Percentiles rank a stretch among this genome's conserved stretches.
phyloP scores from a whole-genome alignment of 2,888 invertebrate genomes.

The Drosophila koepferae region DNA sequence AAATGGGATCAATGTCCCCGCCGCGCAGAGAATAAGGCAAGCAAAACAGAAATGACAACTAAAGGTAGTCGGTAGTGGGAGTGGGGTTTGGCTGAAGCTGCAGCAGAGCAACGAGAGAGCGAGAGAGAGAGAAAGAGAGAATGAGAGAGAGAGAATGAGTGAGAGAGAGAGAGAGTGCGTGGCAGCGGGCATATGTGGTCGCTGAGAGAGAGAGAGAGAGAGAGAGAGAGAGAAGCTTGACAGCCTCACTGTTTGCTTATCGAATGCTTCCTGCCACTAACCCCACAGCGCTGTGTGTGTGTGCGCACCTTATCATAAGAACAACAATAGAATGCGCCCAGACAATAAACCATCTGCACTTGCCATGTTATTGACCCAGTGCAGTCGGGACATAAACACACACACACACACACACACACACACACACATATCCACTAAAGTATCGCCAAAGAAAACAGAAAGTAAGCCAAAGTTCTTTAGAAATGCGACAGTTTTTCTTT shows the following conservation, averaged over 20 bases:
- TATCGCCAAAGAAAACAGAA: slow-evolving; percentile 50
- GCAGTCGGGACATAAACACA: slow-evolving; percentile 23
- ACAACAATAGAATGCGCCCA: slow-evolving; percentile 27
- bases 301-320: slow-evolving; percentile 51
- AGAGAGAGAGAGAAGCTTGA: slow-evolving; percentile 10
- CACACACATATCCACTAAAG: not conserved
- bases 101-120: slow-evolving; percentile 1
- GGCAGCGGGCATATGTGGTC: slow-evolving; percentile 1
- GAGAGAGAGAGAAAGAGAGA: not conserved
- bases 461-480: slow-evolving; percentile 40
- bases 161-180: not conserved
- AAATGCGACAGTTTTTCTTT: slow-evolving; percentile 6
- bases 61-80: slow-evolving; percentile 17
- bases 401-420: slow-evolving; percentile 3
- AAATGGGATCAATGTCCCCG: slow-evolving; percentile 79
- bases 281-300: slow-evolving; percentile 7
- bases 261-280: slow-evolving; percentile 43
- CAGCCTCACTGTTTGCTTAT: slow-evolving; percentile 46
- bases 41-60: slow-evolving; percentile 69
- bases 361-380: slow-evolving; percentile 78
- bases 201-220: not conserved
- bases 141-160: not conserved
- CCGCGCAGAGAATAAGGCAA: slow-evolving; percentile 64
- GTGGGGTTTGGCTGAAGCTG: not conserved
- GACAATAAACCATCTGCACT: slow-evolving; percentile 54